Evolutionary conservation across 1,140 invertebrate genomes (phyloP).

Genomic region (Cotesia chilonis): DNA sequence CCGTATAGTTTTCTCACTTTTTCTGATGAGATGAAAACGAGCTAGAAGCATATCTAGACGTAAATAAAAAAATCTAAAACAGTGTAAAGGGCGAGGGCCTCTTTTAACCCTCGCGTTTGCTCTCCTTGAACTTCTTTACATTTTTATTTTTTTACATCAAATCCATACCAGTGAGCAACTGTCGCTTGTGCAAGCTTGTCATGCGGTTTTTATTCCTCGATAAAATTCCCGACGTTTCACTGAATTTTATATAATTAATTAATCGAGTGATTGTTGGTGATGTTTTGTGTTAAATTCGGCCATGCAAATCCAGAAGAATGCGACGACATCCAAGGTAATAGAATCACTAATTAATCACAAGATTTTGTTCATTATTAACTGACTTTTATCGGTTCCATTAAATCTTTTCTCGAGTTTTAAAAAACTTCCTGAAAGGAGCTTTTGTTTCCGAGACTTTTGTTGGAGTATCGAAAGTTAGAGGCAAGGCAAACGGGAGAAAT

Average conservation of each 20-base stretch:
- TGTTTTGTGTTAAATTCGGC: conserved; percentile 41
- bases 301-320: conserved; percentile 28
- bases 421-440: too few species aligned
- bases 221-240: neutral
- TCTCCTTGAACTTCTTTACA: conserved; percentile 17
- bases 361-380: neutral
- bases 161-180: neutral
- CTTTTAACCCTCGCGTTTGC: conserved; percentile 47
- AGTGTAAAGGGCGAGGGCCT: conserved; percentile 40
- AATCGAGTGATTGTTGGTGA: neutral
- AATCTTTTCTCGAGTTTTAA: too few species aligned
- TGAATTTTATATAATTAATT: too few species aligned
- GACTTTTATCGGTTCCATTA: too few species aligned
- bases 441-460: too few species aligned
- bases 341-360: neutral
- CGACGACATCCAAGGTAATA: conserved; percentile 14
- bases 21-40: neutral
- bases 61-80: conserved; percentile 43
- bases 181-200: conserved; percentile 29
- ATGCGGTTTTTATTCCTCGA: conserved; percentile 11
- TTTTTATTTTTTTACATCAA: conserved; percentile 28
- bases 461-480: too few species aligned
- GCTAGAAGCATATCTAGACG: conserved; percentile 43
- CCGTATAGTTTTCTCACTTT: neutral
- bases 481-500: too few species aligned